These are phyloP conservation scores for Oncorhynchus kisutch DNA, from an alignment of 2,113 vertebrate species.

Conservation along the genomic window DNA sequence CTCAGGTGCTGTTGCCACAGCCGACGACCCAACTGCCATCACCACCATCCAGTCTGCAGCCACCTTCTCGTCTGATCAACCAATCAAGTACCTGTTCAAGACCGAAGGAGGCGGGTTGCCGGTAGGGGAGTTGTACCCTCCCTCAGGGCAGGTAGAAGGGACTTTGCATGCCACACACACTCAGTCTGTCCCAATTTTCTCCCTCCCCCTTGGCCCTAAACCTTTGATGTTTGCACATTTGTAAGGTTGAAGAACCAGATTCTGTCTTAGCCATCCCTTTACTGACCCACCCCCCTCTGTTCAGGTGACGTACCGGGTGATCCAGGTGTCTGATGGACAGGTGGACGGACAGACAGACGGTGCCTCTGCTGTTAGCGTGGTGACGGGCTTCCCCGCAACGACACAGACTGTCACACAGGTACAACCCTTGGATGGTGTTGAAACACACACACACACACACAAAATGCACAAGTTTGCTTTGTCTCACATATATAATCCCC, in stretches of 20 bases:
- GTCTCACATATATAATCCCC: background rate
- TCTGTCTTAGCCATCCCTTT: background rate
- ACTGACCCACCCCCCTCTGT: background rate
- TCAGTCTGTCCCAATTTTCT: background rate
- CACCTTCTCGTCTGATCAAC: slow-evolving; percentile 84
- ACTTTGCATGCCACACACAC: background rate
- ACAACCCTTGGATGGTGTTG: slow-evolving; percentile 6
- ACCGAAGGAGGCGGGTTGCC: slow-evolving; percentile 89
- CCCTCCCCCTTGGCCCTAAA: too few species aligned
- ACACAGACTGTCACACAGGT: slow-evolving; percentile 89
- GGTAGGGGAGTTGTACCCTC: slow-evolving; percentile 70
- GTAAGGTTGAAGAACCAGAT: too few species aligned
- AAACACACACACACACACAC: background rate
- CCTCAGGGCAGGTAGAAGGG: slow-evolving; percentile 48
- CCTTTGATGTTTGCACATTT: too few species aligned
- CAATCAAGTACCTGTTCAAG: slow-evolving; percentile 91
- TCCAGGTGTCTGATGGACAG: slow-evolving; percentile 91
- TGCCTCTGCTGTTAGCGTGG: slow-evolving; percentile 82
- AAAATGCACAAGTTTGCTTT: background rate
- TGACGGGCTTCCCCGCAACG: slow-evolving; percentile 82
- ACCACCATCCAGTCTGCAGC: slow-evolving; percentile 90
- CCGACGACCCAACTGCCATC: slow-evolving; percentile 88
- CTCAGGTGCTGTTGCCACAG: slow-evolving; percentile 76
- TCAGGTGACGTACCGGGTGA: slow-evolving; percentile 92
- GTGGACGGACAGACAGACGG: slow-evolving; percentile 87